Base-by-base conservation (phyloP, 2,797 vertebrate species). In the Xenopus petersii region DNA sequence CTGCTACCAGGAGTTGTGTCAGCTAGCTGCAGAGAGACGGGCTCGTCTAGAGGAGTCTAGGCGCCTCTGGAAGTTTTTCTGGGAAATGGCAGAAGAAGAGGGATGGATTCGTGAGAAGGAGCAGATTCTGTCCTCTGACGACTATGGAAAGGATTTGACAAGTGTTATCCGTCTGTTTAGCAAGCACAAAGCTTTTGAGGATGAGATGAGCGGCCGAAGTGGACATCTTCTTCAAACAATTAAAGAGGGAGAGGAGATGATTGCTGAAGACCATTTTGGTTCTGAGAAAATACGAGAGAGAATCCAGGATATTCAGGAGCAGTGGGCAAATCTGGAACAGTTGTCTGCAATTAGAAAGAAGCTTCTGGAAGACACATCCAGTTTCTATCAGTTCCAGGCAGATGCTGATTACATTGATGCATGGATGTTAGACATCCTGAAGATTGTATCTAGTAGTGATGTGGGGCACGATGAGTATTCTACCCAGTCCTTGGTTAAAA, bases 11-110 rank as follows among this genome's bases (percentile, higher is more conserved):
- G 97, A 99, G 81, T 90, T 98, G 71, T 95, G 87, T 74, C 96
- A 98, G 89, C 90, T 98, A 11, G 95, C 97, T 0, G 92, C 95
- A 0, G 97, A 98, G 84, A 94, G 97, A 1, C 88, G 93, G 1
- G 95, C 94, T 0, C 94, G 94, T 12, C 90, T 99, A 0, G 97
- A 98, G 82, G 97, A 98, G 83, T 98, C 96, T 0, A 93, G 97
- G 0, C 95, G 96, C 71, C 95, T 99, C 75, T 99, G 97, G 97
- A 98, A 98, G 83, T 99, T 99, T 89, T 98, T 99, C 91, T 99
- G 97, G 97, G 97, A 99, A 82, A 99, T 98, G 97, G 97, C 97
- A 0, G 97, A 99, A 82, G 97, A 98, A 82, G 97, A 98, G 82
- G 94, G 96, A 36, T 99, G 97, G 97, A 98, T 99, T 83, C 86